phyloP scores from a whole-genome alignment of 2,888 invertebrate species.

The Trachelus stipa region DNA sequence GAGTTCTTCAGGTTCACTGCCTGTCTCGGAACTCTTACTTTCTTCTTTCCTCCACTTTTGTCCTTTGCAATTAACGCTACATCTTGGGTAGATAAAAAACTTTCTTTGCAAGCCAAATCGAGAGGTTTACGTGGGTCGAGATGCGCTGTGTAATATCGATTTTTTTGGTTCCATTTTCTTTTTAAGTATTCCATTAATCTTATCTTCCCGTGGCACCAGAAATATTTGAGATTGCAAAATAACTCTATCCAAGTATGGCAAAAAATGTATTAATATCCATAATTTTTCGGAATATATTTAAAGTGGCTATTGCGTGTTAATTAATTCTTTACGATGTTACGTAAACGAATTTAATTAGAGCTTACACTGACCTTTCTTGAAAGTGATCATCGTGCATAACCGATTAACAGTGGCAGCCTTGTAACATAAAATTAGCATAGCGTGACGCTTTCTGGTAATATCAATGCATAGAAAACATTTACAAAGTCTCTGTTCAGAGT shows the following conservation, averaged over 20 bases:
- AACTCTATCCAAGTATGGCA: not conserved
- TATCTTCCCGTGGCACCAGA: not conserved
- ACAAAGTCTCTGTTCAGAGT: not conserved
- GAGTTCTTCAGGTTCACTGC: not conserved
- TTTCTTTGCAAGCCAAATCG: not conserved
- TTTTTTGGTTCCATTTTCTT: not conserved
- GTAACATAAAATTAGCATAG: conserved; percentile 43
- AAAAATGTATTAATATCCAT: not conserved
- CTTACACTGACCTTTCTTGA: conserved; percentile 37
- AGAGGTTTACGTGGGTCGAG: not conserved
- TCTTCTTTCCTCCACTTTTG: not conserved
- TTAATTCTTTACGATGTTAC: conserved; percentile 10
- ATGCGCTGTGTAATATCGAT: not conserved
- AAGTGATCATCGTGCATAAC: conserved; percentile 24
- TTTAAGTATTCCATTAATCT: not conserved
- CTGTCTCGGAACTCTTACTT: not conserved
- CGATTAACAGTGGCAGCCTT: conserved; percentile 38
- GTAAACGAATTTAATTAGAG: conserved; percentile 12
- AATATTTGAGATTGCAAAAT: not conserved
- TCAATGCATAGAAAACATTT: not conserved
- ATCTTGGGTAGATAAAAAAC: not conserved
- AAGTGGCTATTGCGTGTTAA: not conserved
- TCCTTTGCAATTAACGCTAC: not conserved
- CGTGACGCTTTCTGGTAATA: conserved; percentile 32
- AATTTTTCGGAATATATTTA: not conserved